Evolutionary conservation across 2,113 vertebrate species (phyloP).

Genomic region (Podocnemis expansa): DNA sequence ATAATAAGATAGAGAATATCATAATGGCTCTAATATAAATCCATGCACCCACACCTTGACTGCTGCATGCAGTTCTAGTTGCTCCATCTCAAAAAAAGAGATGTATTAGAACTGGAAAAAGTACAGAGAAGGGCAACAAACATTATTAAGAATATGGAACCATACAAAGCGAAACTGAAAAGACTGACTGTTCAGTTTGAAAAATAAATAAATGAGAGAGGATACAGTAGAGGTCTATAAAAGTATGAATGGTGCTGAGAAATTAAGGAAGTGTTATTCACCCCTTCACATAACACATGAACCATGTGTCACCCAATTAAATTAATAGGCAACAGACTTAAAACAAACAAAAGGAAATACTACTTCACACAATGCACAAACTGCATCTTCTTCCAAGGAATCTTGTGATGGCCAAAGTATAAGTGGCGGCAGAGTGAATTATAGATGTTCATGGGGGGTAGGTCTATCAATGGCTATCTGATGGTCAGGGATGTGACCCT

Average conservation of each 20-base stretch:
- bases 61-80: no score
- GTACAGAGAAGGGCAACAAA: neutral
- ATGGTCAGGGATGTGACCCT: neutral
- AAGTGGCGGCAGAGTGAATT: no score
- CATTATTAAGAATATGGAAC: neutral
- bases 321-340: neutral
- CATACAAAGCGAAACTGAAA: neutral
- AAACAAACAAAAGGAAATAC: neutral
- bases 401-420: no score
- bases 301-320: neutral
- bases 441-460: no score
- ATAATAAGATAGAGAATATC: no score
- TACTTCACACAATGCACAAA: neutral
- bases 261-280: neutral
- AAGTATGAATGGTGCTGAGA: neutral
- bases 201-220: neutral
- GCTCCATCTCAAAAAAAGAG: no score
- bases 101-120: neutral
- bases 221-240: neutral
- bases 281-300: neutral
- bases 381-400: no score
- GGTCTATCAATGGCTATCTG: no score
- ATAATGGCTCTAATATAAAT: no score
- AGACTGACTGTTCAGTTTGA: neutral
- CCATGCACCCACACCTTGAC: no score